A percentile compares a stretch with the other conserved stretches of the same genome.
Conservation (phyloP, 2,888 invertebrate species). For the Lasioglossum figueresi region DNA sequence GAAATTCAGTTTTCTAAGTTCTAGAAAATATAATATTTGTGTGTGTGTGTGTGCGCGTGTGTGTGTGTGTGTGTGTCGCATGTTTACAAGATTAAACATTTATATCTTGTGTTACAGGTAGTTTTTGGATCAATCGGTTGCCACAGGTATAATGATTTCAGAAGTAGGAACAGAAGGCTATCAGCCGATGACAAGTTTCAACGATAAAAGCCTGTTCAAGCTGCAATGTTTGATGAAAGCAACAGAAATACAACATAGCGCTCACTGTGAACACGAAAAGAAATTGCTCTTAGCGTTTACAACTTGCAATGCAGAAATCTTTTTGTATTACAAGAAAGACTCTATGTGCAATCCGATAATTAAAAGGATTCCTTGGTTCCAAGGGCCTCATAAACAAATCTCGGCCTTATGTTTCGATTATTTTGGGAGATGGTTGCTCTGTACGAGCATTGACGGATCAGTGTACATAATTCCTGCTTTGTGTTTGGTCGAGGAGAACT, state of each 20-base stretch:
- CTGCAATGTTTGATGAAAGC: constrained; percentile 80
- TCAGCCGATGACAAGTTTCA: constrained; percentile 46
- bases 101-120: constrained; percentile 45
- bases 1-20: neutral
- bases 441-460: constrained; percentile 85
- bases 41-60: neutral
- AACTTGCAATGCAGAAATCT: constrained; percentile 77
- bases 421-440: constrained; percentile 90
- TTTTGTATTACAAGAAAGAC: constrained; percentile 79
- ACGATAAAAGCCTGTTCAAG: constrained; percentile 76
- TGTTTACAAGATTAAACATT: neutral
- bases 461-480: constrained; percentile 87
- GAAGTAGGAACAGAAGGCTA: constrained; percentile 55
- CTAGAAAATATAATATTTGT: neutral
- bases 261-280: constrained; percentile 76
- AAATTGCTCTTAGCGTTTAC: constrained; percentile 79
- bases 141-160: constrained; percentile 48
- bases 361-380: constrained; percentile 81
- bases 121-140: constrained; percentile 22
- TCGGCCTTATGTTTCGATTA: constrained; percentile 91
- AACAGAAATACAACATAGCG: constrained; percentile 76
- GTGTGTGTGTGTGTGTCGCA: neutral
- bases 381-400: constrained; percentile 76
- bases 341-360: constrained; percentile 72
- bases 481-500: constrained; percentile 85